Base-by-base conservation (phyloP, 2,888 invertebrate species). In the Mythimna ferrago region DNA sequence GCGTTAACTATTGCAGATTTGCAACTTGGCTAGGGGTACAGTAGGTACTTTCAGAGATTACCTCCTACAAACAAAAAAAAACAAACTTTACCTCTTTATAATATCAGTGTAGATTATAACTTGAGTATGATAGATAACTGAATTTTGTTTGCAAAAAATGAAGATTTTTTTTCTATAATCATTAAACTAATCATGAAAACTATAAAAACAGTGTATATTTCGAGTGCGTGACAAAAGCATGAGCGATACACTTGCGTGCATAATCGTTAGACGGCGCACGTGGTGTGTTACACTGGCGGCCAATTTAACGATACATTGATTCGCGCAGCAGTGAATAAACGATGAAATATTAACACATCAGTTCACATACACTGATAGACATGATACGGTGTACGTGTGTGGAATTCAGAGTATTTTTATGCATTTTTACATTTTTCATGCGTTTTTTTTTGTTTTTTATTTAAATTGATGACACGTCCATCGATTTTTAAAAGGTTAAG, bases 261-360 rank as follows among this genome's bases (percentile, higher is more conserved):
- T 86, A 87, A 87, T 87, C 68, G 85, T 68, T 63, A 75, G 73
- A 75, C 68, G 78, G 74, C 64, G 86, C 86, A 87, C 87, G 87
- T 86, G 87, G 80, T 85, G 74, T 77, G 77, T 66, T 81, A 82
- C 85, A 85, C 71, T 86, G 71, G 74, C 75, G 79, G 81, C 79
- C 82, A 78, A 88, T 90, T 90, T 87, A 78, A 87, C 88, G 87
- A 86, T 73, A 89, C 89, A 89, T 89, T 89, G 81, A 71, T 68
- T 81, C 70, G 78, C 82, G 81, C 80, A 84, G 82, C 85, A 87
- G 76, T 84, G 82, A 76, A 61, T 79, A 78, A 77, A 73, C 79
- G 78, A 80, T 74, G 62, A 73, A 79, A 67, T 67, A 81, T 76
- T 81, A 81, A 81, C 81, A 81, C 81, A 81, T 81, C 78, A 81